Base-by-base conservation (phyloP, 1,140 invertebrate species). In the Bombus turneri region DNA sequence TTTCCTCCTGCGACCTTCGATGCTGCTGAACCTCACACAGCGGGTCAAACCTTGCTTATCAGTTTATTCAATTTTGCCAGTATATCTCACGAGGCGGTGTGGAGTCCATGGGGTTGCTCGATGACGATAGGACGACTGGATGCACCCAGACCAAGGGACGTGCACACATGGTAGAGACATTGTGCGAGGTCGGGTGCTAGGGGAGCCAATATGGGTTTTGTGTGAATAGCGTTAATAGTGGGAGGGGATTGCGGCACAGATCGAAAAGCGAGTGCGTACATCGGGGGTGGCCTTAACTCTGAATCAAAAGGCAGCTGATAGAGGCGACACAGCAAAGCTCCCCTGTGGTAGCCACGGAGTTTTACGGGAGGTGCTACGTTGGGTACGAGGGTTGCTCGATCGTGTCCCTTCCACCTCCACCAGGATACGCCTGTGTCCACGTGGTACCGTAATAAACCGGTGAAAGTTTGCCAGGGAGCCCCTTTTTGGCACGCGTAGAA, bases 141-240 rank as follows among this genome's bases (percentile, higher is more conserved):
- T 31, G 31, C 47, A 10, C 15, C 9, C 31, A 6, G 25, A 0
- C 2, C 37, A 12, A 53, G 77, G 81, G 83, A 86, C 75, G 3
- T 64, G 85, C 87, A 79, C 92, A 91, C 91, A 92, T 92, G 90
- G 91, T 85, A 59, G 12, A 8, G 71, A 53, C 80, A 91, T 92
- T 91, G 91, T 91, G 85, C 82, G 82, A 89, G 88, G 82, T 86
- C 84, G 85, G 64, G 87, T 59, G 72, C 78, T 34, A 34, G 66
- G 85, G 84, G 84, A 81, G 86, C 85, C 88, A 92, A 90, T 90
- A 91, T 91, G 86, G 87, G 87, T 91, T 90, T 90, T 90, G 87
- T 93, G 91, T 93, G 90, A 94, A 93, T 94, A 92, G 93, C 88
- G 80, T 92, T 92, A 93, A 93, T 93, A 92, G 93, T 94, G 92